A percentile compares a stretch with the other conserved stretches of the same genome.
Conservation (phyloP, 2,797 vertebrate species). For the Semotilus atromaculatus region DNA sequence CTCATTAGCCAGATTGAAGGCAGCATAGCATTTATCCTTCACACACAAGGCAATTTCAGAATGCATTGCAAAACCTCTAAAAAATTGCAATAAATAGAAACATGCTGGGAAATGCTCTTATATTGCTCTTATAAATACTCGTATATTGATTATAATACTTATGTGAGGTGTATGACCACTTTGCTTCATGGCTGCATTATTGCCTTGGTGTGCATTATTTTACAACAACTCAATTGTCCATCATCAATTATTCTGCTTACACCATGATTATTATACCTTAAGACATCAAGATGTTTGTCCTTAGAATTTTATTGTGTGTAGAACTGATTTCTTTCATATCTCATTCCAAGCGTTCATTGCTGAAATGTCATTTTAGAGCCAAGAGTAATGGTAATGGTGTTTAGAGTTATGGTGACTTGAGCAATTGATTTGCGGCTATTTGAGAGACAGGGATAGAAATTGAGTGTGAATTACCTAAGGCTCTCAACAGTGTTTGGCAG, state of each 20-base stretch:
- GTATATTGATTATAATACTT: not conserved
- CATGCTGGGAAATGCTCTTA: not conserved
- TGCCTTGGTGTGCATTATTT: not conserved
- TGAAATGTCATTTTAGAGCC: not conserved
- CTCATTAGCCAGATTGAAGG: not conserved
- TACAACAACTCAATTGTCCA: not conserved
- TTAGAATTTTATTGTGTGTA: not conserved
- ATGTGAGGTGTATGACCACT: not conserved
- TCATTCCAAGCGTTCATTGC: not conserved
- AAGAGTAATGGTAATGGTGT: too few relatives aligned
- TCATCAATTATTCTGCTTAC: not conserved
- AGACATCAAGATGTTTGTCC: not conserved
- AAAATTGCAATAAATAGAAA: not conserved
- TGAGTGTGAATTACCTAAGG: not conserved
- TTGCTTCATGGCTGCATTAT: not conserved
- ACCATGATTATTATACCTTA: not conserved
- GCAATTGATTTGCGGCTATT: not conserved
- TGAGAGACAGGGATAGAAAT: not conserved
- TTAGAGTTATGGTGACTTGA: not conserved
- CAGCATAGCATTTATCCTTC: not conserved
- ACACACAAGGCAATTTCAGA: not conserved
- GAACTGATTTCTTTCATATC: not conserved
- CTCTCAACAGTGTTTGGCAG: not conserved
- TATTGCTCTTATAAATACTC: not conserved
- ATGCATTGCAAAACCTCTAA: not conserved